Evolutionary conservation across 1,140 invertebrate species (phyloP), one percentile per base, ranked within the genome.

Genomic region (Drosophila burlai): DNA sequence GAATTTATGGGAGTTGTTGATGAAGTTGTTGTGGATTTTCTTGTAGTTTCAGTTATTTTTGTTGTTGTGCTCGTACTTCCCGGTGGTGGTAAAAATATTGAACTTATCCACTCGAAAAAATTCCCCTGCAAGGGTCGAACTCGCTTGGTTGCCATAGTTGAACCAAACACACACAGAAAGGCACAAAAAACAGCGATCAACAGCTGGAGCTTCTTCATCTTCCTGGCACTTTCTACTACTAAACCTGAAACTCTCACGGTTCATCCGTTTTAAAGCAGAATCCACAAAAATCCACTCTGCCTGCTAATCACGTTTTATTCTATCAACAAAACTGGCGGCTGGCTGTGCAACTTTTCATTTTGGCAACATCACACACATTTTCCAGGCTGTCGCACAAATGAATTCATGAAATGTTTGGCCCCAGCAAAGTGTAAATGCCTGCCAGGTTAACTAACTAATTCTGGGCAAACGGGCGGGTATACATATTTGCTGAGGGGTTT

Each of bases 321-420:
- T 72, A 49, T 62, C 63, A 34, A 21, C 60, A 26, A 38, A 38
- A 21, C 43, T 18, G 49, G 1, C 46, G 34, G 55, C 55, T 77
- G 75, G 64, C 50, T 38, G 75, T 36, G 64, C 81, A 77, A 77
- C 80, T 89, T 87, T 87, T 84, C 81, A 63, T 68, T 81, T 83
- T 54, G 46, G 38, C 54, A 55, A 57, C 80, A 80, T 58, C 80
- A 80, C 58, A 73, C 67, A 69, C 66, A 84, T 87, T 87, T 87
- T 89, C 77, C 84, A 59, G 62, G 49, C 77, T 83, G 73, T 65
- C 63, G 80, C 73, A 57, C 83, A 83, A 87, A 87, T 87, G 72
- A 71, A 87, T 87, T 87, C 81, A 89, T 89, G 85, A 87, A 89
- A 81, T 89, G 84, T 79, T 89, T 89, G 77, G 74, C 77, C 59